phyloP scores from a whole-genome alignment of 2,797 vertebrate genomes.

The Furcifer pardalis region DNA sequence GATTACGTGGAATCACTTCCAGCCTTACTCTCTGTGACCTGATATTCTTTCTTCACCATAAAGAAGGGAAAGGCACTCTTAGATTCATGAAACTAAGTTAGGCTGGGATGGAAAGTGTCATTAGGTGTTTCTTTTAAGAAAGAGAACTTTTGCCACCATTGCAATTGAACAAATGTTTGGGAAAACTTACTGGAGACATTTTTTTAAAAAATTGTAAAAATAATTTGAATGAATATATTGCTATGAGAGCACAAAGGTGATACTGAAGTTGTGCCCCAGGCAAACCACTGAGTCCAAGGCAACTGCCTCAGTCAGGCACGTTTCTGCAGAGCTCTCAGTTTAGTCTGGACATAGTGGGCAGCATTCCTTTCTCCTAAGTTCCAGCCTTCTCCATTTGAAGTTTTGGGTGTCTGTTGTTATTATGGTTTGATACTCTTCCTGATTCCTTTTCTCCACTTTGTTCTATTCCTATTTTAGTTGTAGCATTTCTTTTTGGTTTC shows the following conservation, averaged over 20 bases:
- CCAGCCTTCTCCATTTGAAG: slow-evolving; percentile 10
- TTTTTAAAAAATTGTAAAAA: background rate
- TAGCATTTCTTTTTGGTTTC: slow-evolving; percentile 38
- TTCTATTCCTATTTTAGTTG: slow-evolving; percentile 27
- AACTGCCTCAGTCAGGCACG: slow-evolving; percentile 9
- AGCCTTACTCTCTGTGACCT: background rate
- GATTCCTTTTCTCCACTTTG: slow-evolving; percentile 25
- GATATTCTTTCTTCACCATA: background rate
- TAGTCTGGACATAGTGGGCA: background rate
- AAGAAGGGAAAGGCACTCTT: background rate
- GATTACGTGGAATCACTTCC: background rate
- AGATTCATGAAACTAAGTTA: background rate
- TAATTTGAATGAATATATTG: background rate
- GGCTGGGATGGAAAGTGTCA: background rate
- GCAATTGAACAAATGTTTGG: background rate
- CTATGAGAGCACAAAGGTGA: background rate
- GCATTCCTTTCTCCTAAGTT: background rate
- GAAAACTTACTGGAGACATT: background rate
- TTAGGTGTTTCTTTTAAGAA: slow-evolving; percentile 8
- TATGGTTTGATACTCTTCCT: slow-evolving; percentile 27
- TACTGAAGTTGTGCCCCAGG: background rate
- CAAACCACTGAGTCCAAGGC: background rate
- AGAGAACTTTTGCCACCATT: background rate
- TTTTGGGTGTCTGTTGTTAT: slow-evolving; percentile 27
- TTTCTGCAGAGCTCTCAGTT: slow-evolving; percentile 6